Percentiles rank a stretch among this genome's conserved stretches.
phyloP scores from a whole-genome alignment of 2,797 vertebrate species.

The Tarsius wallacei region DNA sequence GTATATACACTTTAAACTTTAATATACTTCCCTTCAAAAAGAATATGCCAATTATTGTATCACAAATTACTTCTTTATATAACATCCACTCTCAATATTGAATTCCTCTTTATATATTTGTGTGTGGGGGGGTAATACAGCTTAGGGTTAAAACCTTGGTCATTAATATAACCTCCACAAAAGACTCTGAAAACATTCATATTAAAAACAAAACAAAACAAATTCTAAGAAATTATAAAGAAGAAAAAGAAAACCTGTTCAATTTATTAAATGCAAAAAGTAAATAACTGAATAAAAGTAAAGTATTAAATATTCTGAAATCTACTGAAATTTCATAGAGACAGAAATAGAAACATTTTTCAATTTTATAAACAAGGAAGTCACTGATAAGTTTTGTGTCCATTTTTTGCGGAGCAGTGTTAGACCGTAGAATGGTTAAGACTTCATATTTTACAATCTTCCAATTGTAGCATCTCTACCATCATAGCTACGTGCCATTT shows the following conservation, averaged over 20 bases:
- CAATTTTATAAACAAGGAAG: neutral
- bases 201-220: neutral
- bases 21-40: neutral
- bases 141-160: neutral
- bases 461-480: neutral
- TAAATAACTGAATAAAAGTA: neutral
- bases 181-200: neutral
- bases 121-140: too few species aligned
- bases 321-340: too few species aligned
- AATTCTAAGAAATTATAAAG: neutral
- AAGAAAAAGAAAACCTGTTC: neutral
- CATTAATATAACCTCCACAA: neutral
- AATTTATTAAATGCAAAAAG: neutral
- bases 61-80: neutral
- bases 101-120: neutral
- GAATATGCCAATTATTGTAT: neutral
- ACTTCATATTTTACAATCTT: neutral
- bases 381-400: neutral
- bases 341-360: neutral
- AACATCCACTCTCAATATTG: neutral
- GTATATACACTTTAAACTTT: neutral
- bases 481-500: neutral
- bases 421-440: neutral
- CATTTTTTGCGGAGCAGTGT: neutral
- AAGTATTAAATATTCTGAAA: slow-evolving; percentile 6